Base-by-base conservation (phyloP, 2,888 invertebrate genomes). In the Drosophila kuntzei region DNA sequence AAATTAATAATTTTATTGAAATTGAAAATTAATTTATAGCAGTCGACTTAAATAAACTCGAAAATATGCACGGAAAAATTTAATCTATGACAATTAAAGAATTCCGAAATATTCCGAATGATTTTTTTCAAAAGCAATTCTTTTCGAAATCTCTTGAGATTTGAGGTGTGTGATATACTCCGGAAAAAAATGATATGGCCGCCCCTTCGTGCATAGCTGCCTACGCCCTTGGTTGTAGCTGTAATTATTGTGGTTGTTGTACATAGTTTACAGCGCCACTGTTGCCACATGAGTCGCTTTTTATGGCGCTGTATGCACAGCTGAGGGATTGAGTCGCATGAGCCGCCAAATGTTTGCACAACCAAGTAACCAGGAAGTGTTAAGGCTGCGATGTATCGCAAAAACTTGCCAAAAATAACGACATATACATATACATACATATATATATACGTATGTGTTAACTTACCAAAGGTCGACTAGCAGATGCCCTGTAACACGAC, bases 331-430 rank as follows among this genome's bases (percentile, higher is more conserved):
- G 53, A 22, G 39, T 29, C 37, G 49, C 47, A 29, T 63, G 63
- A 34, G 36, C 57, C 29, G 25, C 25, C 16, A 44, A 64, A 37
- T 78, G 53, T 81, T 84, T 75, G 66, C 57, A 34, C 57, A 79
- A 64, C 57, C 58, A 66, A 79, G 80, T 58, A 76, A 82, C 70
- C 73, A 82, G 86, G 74, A 71, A 79, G 65, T 60, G 58, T 27
- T 55, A 18, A 46, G 36, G 46, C 58, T 18, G 53, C 67, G 37
- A 47, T 55, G 27, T 41, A 58, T 54, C 36, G 60, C 64, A 46
- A 60, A 53, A 60, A 51, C 20, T 43, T 37, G 51, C 20, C 51
- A 47, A 62, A 57, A 50, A 41, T 41, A 12, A 53, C 9, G 8
- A 16, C 8, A 16, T 7, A 8, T 22, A 9, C 20, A 34, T 20